Conservation (phyloP, 2,797 vertebrate genomes). For the Ispidina picta region DNA sequence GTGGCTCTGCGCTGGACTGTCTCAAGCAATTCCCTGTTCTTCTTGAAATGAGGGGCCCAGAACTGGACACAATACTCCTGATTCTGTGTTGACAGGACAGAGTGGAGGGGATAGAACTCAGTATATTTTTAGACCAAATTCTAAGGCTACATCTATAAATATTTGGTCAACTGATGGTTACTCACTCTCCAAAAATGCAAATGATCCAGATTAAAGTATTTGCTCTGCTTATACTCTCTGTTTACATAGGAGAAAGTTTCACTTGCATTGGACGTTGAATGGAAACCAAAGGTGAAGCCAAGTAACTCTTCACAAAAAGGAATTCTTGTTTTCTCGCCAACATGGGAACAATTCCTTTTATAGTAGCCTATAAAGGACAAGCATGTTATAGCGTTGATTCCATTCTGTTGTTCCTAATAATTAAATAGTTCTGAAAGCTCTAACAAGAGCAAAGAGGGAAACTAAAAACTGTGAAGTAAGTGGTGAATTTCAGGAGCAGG, state of each 20-base stretch:
- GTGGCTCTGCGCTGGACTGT: too few relatives aligned
- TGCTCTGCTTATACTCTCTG: conserved; percentile 28
- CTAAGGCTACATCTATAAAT: conserved; percentile 15
- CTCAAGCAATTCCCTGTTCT: too few relatives aligned
- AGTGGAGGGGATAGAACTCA: background rate
- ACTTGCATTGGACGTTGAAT: conserved; percentile 28
- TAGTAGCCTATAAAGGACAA: conserved; percentile 42
- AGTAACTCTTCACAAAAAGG: conserved; percentile 46
- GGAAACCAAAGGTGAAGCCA: conserved; percentile 66
- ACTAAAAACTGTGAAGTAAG: background rate
- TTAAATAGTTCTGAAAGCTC: background rate
- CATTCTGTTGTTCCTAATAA: background rate
- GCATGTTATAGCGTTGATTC: background rate
- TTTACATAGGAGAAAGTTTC: conserved; percentile 46
- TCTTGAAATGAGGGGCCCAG: too few relatives aligned
- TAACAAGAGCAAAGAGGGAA: background rate
- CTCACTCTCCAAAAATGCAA: conserved; percentile 19
- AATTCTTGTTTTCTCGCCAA: conserved; percentile 66
- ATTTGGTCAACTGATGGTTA: background rate
- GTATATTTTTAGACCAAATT: background rate
- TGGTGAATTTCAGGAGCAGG: background rate
- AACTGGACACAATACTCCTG: too few relatives aligned
- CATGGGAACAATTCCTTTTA: conserved; percentile 63
- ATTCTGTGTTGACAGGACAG: too few relatives aligned
- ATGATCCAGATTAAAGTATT: conserved; percentile 48